A percentile compares a stretch with the other conserved stretches of the same genome.
phyloP scores from a whole-genome alignment of 1,140 invertebrate species.

The Lamellibrachia luymesi region DNA sequence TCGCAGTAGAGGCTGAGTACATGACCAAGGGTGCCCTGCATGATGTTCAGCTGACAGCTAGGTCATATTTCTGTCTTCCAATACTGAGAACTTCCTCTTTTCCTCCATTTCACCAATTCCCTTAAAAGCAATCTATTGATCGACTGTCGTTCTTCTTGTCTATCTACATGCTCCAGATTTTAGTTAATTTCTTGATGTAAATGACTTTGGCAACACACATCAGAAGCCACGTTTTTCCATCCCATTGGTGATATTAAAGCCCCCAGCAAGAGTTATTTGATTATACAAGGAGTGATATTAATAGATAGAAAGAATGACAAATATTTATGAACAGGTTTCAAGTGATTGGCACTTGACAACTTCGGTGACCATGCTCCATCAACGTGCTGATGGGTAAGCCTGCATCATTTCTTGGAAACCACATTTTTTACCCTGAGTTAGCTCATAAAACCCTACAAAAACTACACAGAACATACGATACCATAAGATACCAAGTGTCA shows the following conservation, averaged over 20 bases:
- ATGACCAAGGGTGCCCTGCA: not conserved
- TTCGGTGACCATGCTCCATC: not conserved
- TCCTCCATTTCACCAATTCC: not conserved
- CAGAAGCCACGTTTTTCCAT: not conserved
- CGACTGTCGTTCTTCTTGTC: not conserved
- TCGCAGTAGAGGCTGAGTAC: not conserved
- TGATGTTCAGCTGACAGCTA: not conserved
- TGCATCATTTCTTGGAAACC: not conserved
- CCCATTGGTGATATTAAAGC: not conserved
- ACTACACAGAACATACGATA: not conserved
- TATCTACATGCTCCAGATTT: not conserved
- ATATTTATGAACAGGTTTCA: not conserved
- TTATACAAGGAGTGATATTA: not conserved
- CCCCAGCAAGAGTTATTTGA: not conserved
- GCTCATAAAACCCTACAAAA: not conserved
- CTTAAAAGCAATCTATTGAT: constrained; percentile 1
- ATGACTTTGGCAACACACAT: not conserved
- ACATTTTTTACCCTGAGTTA: not conserved
- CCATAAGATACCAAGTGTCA: no score
- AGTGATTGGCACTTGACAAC: not conserved
- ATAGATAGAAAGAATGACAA: not conserved
- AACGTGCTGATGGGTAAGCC: not conserved
- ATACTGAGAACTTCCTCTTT: not conserved
- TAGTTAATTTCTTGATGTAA: not conserved
- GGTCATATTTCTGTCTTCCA: not conserved